Evolutionary conservation across 2,113 vertebrate species (phyloP).

Genomic region (Etheostoma cragini): DNA sequence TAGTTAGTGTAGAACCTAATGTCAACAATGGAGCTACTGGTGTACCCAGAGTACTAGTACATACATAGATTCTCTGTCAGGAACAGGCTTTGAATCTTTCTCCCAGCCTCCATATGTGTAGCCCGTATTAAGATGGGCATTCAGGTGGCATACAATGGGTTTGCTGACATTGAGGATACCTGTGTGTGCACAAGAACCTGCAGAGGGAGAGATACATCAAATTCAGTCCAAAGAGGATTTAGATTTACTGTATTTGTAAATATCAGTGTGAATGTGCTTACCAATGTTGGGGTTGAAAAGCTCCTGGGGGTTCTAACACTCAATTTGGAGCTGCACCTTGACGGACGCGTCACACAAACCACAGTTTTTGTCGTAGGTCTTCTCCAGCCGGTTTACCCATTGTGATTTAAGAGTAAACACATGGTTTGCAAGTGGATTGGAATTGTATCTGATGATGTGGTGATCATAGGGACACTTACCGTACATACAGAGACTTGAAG

Average conservation of each 20-base stretch:
- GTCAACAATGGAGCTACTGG: conserved; percentile 30
- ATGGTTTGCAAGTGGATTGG: not conserved
- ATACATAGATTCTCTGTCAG: conserved; percentile 75
- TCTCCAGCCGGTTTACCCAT: conserved; percentile 71
- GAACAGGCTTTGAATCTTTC: conserved; percentile 77
- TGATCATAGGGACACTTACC: conserved; percentile 57
- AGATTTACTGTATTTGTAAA: too few species aligned
- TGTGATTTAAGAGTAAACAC: conserved; percentile 52
- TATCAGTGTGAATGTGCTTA: conserved; percentile 31
- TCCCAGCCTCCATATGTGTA: conserved; percentile 77
- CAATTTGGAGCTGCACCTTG: conserved; percentile 75
- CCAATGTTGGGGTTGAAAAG: conserved; percentile 79
- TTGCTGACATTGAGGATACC: conserved; percentile 76
- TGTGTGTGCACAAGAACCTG: conserved; percentile 77
- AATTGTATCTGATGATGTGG: not conserved
- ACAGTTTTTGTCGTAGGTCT: conserved; percentile 72
- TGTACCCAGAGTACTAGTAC: conserved; percentile 75
- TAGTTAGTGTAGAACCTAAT: conserved; percentile 73
- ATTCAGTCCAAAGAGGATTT: not conserved
- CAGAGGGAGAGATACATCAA: conserved; percentile 15
- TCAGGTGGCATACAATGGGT: conserved; percentile 78
- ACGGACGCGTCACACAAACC: conserved; percentile 68
- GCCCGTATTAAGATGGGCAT: conserved; percentile 56
- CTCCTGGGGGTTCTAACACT: conserved; percentile 75
- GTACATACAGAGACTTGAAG: conserved; percentile 66